phyloP scores from a whole-genome alignment of 2,113 vertebrate genomes.

The Phycodurus eques region DNA sequence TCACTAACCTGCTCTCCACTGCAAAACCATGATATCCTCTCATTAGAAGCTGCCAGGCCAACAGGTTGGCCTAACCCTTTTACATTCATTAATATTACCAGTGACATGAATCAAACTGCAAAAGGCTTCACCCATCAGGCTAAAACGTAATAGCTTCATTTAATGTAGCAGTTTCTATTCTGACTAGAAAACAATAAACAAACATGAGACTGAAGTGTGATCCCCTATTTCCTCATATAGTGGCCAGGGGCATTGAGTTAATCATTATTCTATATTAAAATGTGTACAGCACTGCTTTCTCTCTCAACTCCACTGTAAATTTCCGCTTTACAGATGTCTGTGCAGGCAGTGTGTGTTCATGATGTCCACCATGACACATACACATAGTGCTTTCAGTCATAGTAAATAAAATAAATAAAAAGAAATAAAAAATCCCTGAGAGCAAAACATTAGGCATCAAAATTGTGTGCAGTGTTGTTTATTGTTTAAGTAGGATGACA shows the following conservation, averaged over 20 bases:
- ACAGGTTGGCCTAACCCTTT: not conserved
- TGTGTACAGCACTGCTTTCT: not conserved
- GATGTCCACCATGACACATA: not conserved
- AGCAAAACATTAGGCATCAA: no score
- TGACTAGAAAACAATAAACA: not conserved
- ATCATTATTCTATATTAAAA: not conserved
- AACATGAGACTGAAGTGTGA: not conserved
- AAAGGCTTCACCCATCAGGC: conserved; percentile 9
- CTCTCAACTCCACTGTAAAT: not conserved
- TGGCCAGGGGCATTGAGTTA: not conserved
- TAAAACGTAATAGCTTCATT: not conserved
- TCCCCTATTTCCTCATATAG: not conserved
- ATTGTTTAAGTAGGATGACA: not conserved
- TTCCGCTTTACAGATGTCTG: not conserved
- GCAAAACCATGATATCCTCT: conserved; percentile 66
- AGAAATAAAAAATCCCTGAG: no score
- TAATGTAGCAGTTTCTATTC: conserved; percentile 25
- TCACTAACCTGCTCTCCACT: conserved; percentile 72
- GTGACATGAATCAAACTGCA: conserved; percentile 22
- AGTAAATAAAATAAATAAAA: not conserved
- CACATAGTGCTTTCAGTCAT: not conserved
- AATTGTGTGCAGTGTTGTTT: not conserved
- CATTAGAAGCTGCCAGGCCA: conserved; percentile 15
- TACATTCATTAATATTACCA: conserved; percentile 16
- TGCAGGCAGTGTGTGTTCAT: not conserved